Base-by-base conservation (phyloP, 1,140 invertebrate species). In the Wiebesia pumilae region DNA sequence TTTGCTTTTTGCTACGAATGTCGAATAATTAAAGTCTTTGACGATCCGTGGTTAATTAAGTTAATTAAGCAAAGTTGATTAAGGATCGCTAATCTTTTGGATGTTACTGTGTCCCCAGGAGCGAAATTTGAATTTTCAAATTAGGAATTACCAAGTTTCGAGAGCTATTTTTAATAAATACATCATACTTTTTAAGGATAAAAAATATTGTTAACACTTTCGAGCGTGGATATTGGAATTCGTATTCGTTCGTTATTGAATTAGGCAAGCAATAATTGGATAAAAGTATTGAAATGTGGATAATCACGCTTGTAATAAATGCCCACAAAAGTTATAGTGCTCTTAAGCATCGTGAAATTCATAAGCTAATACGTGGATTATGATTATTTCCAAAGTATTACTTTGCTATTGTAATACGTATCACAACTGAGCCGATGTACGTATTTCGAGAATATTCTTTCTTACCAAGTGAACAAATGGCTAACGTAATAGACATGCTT, bases 401-500 rank as follows among this genome's bases (percentile, higher is more conserved):
- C 19, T 54, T n/a, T n/a, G 6, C 24, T 38, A 33, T 69, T 33
- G 2, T 33, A 33, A 33, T 69, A 33, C 33, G 9, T 14, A 69
- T 7, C 16, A 33, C 6, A 30, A 69, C 12, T 69, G 12, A 30
- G 33, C 12, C 16, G n/a, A 69, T 69, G 19, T 33, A 33, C n/a
- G 10, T 40, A 40, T 73, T 19, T 40, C 21, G 19, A 73, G 24
- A 40, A 40, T 73, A 40, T 80, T 58, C 78, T 24, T 80, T 62
- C 78, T 51, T 33, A 77, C 75, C 47, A 27, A 78, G n/a, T 54
- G 47, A 19, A 21, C 43, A 78, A 78, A 54, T 78, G 0, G 19
- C 35, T 78, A 19, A 33, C 40, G n/a, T 19, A 78, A 78, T 30
- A 54, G 54, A 78, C 16, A 35, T 65, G 38, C 82, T 84, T 87